These are phyloP conservation scores for Lepidocyrtinus sp. DNA, from an alignment of 2,888 invertebrate genomes.

Conservation along the genomic window DNA sequence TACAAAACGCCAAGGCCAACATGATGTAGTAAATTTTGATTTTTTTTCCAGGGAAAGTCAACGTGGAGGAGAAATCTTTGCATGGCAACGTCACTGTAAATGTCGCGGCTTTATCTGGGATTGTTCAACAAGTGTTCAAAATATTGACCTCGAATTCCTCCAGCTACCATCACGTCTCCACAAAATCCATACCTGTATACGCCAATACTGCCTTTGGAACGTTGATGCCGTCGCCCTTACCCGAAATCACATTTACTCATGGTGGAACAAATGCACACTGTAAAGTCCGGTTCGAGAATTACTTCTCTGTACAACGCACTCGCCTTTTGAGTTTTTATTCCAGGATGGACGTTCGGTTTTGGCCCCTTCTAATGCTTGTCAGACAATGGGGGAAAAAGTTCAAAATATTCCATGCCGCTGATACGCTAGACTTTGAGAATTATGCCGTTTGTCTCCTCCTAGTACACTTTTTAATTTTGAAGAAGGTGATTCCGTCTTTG, in stretches of 20 bases:
- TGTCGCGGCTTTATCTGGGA: background rate
- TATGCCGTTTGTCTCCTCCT: slow-evolving; percentile 38
- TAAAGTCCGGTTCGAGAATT: slow-evolving; percentile 51
- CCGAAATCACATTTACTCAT: slow-evolving; percentile 52
- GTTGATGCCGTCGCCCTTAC: slow-evolving; percentile 44
- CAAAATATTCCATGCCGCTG: slow-evolving; percentile 19
- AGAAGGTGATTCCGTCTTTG: slow-evolving; percentile 48
- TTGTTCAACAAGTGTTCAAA: slow-evolving; percentile 39
- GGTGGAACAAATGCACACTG: slow-evolving; percentile 28
- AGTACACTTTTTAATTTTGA: slow-evolving; percentile 34
- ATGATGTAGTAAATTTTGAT: background rate
- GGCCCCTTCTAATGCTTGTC: slow-evolving; percentile 42
- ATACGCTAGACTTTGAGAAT: slow-evolving; percentile 45
- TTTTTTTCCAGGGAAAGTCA: slow-evolving; percentile 34
- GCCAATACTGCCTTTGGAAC: slow-evolving; percentile 42
- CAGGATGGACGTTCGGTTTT: slow-evolving; percentile 41
- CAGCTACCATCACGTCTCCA: slow-evolving; percentile 33
- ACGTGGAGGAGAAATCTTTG: slow-evolving; percentile 20
- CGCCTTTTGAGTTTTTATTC: slow-evolving; percentile 42
- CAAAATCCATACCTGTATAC: slow-evolving; percentile 29
- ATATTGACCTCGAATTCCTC: slow-evolving; percentile 37
- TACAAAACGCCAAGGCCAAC: background rate
- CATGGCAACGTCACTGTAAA: slow-evolving; percentile 23
- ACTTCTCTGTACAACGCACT: slow-evolving; percentile 42
- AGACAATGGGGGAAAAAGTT: slow-evolving; percentile 42